A percentile compares a stretch with the other conserved stretches of the same genome.
Evolutionary conservation across 2,113 vertebrate genomes (phyloP).

Genomic region (Leucopsar rothschildi): DNA sequence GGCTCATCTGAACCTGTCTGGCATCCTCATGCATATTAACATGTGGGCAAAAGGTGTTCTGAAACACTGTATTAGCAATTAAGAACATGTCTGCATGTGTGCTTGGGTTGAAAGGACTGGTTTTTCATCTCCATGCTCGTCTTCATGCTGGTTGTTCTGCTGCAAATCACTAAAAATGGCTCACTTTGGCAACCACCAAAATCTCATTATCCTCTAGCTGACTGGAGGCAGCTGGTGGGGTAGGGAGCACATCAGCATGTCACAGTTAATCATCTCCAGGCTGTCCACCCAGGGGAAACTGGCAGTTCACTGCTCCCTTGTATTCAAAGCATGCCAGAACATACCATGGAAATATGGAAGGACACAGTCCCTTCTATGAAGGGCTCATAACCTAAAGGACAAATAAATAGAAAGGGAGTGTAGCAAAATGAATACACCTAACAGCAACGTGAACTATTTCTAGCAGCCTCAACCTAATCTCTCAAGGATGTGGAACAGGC

Average conservation of each 20-base stretch:
- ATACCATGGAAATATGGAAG: not conserved
- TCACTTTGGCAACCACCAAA: not conserved
- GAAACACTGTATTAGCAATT: not conserved
- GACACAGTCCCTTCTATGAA: not conserved
- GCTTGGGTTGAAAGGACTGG: not conserved
- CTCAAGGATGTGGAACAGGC: not conserved
- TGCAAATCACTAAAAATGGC: not conserved
- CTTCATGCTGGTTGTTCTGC: not conserved
- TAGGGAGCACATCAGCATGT: not conserved
- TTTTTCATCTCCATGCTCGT: not conserved
- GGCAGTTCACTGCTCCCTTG: not conserved
- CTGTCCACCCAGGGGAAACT: not conserved
- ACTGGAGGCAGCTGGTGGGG: not conserved
- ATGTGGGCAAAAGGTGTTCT: not conserved
- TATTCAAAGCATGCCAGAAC: not conserved
- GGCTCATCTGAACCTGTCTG: not conserved
- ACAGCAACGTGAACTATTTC: not conserved
- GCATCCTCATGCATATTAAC: not conserved
- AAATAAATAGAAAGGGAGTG: not conserved
- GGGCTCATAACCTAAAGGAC: not conserved
- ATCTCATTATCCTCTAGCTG: not conserved
- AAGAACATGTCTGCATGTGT: not conserved
- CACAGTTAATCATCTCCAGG: not conserved
- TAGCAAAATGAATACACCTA: slow-evolving; percentile 15
- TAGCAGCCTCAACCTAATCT: not conserved